These are phyloP conservation scores for Dilophus febrilis DNA, from an alignment of 2,888 invertebrate genomes.

Conservation along the genomic window DNA sequence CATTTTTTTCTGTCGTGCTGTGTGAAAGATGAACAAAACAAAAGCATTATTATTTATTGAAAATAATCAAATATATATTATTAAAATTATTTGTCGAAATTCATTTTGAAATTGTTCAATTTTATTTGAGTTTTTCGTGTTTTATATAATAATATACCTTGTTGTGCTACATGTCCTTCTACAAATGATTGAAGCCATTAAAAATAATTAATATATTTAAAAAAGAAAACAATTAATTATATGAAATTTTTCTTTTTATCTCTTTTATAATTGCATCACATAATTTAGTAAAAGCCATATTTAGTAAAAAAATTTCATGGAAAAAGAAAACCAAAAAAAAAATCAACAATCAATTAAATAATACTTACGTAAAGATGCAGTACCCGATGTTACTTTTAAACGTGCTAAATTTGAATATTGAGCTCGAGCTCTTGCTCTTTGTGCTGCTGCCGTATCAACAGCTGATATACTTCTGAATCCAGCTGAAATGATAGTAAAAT, in stretches of 20 bases:
- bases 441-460: constrained; percentile 81
- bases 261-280: constrained; percentile 12
- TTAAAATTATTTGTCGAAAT: too few species aligned
- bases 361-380: constrained; percentile 56
- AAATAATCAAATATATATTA: background rate
- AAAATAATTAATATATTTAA: constrained; percentile 3
- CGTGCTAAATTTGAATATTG: constrained; percentile 67
- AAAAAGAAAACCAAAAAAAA: background rate
- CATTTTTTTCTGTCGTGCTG: constrained; percentile 50
- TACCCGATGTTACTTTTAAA: constrained; percentile 48
- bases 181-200: constrained; percentile 12
- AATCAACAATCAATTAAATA: background rate
- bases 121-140: too few species aligned
- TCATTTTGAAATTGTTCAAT: constrained; percentile 4
- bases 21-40: too few species aligned
- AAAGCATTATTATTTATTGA: too few species aligned
- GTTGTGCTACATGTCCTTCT: constrained; percentile 47
- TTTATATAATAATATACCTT: constrained; percentile 43
- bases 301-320: background rate
- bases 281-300: constrained; percentile 14
- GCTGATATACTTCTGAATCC: constrained; percentile 78
- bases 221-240: too few species aligned
- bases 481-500: constrained; percentile 17
- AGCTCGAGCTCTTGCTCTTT: constrained; percentile 67
- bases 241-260: too few species aligned